Conservation (phyloP, 2,113 vertebrate species). For the Notechis scutatus region DNA sequence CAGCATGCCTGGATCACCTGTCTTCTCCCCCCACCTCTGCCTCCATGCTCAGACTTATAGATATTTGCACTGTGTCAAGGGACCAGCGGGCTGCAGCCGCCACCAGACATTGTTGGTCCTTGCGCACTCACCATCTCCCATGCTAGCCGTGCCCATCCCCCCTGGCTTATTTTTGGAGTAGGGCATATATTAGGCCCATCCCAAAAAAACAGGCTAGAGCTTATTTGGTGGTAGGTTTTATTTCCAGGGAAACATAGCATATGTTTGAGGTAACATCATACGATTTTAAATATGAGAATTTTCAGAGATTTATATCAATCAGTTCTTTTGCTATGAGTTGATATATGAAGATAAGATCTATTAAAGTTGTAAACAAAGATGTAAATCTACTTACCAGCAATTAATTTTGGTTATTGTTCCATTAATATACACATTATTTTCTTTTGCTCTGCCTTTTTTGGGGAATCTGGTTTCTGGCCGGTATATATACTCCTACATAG, state of each 20-base stretch:
- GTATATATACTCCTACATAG: background rate
- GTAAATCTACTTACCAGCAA: background rate
- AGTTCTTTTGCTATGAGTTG: background rate
- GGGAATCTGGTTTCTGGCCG: background rate
- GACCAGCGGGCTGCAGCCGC: accelerated
- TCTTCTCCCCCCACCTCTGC: no score
- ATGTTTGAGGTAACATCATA: background rate
- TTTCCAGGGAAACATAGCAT: background rate
- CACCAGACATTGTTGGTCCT: no score
- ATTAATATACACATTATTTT: background rate
- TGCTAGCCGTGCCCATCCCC: no score
- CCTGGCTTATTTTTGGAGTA: no score
- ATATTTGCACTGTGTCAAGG: no score
- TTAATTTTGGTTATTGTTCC: background rate
- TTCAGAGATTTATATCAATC: background rate
- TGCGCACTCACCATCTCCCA: no score
- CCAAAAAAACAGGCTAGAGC: no score
- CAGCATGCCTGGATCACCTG: no score
- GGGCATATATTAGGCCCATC: no score
- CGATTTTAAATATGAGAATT: background rate
- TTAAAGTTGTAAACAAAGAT: background rate
- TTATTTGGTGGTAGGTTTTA: no score
- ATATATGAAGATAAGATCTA: background rate
- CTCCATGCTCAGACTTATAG: no score
- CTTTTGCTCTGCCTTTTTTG: background rate